Evolutionary conservation across 2,797 vertebrate species (phyloP).

Genomic region (Botia kubotai): DNA sequence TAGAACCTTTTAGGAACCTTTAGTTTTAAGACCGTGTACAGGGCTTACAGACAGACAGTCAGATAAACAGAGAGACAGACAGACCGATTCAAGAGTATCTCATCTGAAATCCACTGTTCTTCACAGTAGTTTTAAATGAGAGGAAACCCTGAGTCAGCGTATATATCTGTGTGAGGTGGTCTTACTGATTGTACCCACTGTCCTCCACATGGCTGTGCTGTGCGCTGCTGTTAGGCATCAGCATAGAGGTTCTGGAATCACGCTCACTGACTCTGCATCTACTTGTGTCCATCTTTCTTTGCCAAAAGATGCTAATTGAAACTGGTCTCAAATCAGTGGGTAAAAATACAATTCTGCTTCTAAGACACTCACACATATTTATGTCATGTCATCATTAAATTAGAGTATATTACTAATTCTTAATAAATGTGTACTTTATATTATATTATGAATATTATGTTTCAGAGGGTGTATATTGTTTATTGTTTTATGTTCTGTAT

Average conservation of each 20-base stretch:
- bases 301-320: not conserved
- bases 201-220: conserved; percentile 64
- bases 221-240: conserved; percentile 58
- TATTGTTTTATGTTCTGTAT: not conserved
- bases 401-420: too few species aligned
- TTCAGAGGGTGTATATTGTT: not conserved
- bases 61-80: not conserved
- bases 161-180: conserved; percentile 29
- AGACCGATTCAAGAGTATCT: not conserved
- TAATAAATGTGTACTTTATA: too few species aligned
- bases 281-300: conserved; percentile 5
- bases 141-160: conserved; percentile 15
- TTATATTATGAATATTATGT: too few species aligned
- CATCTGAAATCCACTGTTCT: not conserved
- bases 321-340: not conserved
- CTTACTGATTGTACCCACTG: conserved; percentile 52
- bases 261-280: conserved; percentile 40
- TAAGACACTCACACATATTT: too few species aligned
- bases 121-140: not conserved
- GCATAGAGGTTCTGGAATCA: not conserved
- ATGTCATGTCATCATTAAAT: too few species aligned
- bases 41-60: not conserved
- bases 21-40: too few species aligned
- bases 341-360: not conserved
- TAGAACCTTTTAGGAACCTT: too few species aligned